These are phyloP conservation scores for Pteromalus puparum DNA, from an alignment of 1,140 invertebrate genomes.

Conservation along the genomic window DNA sequence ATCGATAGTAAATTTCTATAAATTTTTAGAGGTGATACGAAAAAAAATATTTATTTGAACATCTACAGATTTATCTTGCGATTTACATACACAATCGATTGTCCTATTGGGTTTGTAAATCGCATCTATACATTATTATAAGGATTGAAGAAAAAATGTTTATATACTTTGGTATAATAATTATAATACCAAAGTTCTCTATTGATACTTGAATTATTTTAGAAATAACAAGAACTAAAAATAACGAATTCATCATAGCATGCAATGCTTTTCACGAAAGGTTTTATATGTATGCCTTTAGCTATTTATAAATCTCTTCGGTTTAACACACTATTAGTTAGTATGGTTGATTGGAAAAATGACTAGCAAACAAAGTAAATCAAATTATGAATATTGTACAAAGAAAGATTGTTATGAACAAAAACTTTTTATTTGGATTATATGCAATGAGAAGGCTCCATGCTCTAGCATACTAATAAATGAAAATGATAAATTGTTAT, in stretches of 20 bases:
- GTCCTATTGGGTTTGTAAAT: too few species aligned
- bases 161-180: too few species aligned
- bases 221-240: not conserved
- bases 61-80: too few species aligned
- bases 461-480: not conserved
- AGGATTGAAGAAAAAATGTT: too few species aligned
- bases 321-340: not conserved
- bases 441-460: not conserved
- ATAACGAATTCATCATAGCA: not conserved
- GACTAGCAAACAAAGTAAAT: not conserved
- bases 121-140: too few species aligned
- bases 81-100: too few species aligned
- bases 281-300: not conserved
- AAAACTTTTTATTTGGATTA: not conserved
- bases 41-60: not conserved
- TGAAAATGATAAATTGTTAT: not conserved
- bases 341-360: not conserved
- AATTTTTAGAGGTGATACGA: not conserved
- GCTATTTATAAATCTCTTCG: not conserved
- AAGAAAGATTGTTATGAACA: not conserved
- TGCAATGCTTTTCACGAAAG: not conserved
- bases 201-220: not conserved
- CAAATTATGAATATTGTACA: not conserved
- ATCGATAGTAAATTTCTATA: not conserved
- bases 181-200: too few species aligned